Evolutionary conservation across 2,888 invertebrate species (phyloP), one percentile per base, ranked within the genome.

Genomic region (Tolmerus cingulatus): DNA sequence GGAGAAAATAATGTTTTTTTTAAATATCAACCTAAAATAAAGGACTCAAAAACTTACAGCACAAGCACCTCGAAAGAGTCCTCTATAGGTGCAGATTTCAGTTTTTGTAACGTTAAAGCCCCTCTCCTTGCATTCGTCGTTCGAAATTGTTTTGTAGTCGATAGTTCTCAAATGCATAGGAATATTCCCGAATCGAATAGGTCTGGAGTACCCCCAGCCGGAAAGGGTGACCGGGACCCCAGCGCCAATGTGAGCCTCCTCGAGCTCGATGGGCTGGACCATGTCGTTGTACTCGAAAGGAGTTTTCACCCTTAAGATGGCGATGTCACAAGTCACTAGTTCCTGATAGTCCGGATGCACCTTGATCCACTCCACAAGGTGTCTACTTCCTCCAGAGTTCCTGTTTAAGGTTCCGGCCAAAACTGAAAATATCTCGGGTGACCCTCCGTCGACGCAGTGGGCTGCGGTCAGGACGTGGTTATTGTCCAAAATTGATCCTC

Each of bases 201-300:
- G 91, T 79, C 90, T 90, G 0, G 91, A 90, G 0, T 91, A 91
- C 2, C 92, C 92, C 92, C 92, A 92, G 2, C 92, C 92, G 0
- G 92, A 91, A 0, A 92, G 89, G 5, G 90, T 87, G 0, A 91
- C 91, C 3, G 90, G 89, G 76, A 91, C 90, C 74, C 90, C 90
- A 4, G 90, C 91, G 5, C 89, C 91, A 3, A 92, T 90, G 3
- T 91, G 91, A 40, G 89, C 89, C 82, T 91, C 90, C 43, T 90
- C 90, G 8, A 91, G 91, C 87, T 91, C 91, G 46, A 95, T 93
- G 1, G 93, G 91, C 46, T 92, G 91, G 0, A 94, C 92, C 0
- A 90, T 91, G 37, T 90, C 88, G 12, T 89, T 90, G 88, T 92
- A 78, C 82, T 90, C 87, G 14, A 92, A 91, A 3, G 91, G 90